These are phyloP conservation scores for Scomber scombrus DNA, from an alignment of 2,113 vertebrate species.

Conservation along the genomic window DNA sequence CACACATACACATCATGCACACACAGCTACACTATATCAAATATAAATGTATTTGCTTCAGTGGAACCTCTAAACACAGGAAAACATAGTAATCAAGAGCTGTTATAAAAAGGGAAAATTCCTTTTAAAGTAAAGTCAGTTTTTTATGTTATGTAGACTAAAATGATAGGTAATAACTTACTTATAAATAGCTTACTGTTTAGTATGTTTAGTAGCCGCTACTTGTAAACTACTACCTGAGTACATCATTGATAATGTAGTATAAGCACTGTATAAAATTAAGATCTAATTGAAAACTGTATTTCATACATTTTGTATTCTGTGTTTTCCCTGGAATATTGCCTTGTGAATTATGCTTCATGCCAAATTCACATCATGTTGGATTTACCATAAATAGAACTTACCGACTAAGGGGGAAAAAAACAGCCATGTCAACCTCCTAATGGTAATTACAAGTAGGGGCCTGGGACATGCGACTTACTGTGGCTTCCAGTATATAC, in stretches of 20 bases:
- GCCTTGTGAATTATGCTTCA: background rate
- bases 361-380: constrained; percentile 17
- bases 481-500: constrained; percentile 29
- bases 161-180: too few relatives aligned
- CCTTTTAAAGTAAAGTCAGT: background rate
- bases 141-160: too few relatives aligned
- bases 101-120: too few relatives aligned
- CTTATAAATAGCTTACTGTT: too few relatives aligned
- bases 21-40: background rate
- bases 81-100: constrained; percentile 18
- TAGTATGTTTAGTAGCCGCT: background rate
- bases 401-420: background rate
- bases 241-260: background rate
- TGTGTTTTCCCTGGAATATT: background rate
- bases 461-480: background rate
- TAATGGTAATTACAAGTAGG: constrained; percentile 33
- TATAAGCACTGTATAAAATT: background rate
- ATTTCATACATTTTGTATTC: background rate
- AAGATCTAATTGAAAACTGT: background rate
- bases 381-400: constrained; percentile 26
- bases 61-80: constrained; percentile 11
- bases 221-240: too few relatives aligned
- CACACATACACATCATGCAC: too few relatives aligned
- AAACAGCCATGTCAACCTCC: constrained; percentile 21
- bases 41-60: constrained; percentile 9